Evolutionary conservation across 2,797 vertebrate genomes (phyloP).

Genomic region (Gouania willdenowi): DNA sequence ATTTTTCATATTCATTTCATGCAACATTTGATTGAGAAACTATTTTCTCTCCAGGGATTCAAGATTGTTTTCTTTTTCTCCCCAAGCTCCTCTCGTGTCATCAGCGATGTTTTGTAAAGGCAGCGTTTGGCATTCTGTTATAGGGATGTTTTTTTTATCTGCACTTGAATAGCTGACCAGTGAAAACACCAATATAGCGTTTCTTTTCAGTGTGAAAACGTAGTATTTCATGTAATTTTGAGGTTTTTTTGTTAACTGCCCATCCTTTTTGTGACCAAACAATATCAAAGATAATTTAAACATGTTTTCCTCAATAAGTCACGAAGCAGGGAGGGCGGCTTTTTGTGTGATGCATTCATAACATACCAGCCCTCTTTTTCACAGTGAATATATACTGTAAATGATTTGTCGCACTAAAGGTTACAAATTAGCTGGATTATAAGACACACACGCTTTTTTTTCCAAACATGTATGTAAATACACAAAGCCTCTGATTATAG

Average conservation of each 20-base stretch:
- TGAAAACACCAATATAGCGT: no score
- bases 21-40: slow-evolving; percentile 70
- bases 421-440: no score
- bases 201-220: no score
- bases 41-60: slow-evolving; percentile 44
- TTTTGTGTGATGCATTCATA: no score
- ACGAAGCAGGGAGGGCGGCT: no score
- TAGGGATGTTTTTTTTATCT: slow-evolving; percentile 38
- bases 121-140: slow-evolving; percentile 54
- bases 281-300: no score
- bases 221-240: no score
- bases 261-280: no score
- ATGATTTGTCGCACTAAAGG: no score
- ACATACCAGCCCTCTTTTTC: no score
- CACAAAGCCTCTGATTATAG: slow-evolving; percentile 12
- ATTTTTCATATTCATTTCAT: slow-evolving; percentile 77
- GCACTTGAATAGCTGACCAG: slow-evolving; percentile 35
- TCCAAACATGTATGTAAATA: slow-evolving; percentile 29
- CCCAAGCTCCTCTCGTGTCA: slow-evolving; percentile 56
- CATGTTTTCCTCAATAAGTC: no score
- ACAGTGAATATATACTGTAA: slow-evolving; percentile 1
- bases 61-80: slow-evolving; percentile 43
- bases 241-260: not conserved
- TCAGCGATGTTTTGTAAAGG: slow-evolving; percentile 53
- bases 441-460: no score